These are phyloP conservation scores for Turdus rufiventris DNA, from an alignment of 2,113 vertebrate species.

Conservation along the genomic window DNA sequence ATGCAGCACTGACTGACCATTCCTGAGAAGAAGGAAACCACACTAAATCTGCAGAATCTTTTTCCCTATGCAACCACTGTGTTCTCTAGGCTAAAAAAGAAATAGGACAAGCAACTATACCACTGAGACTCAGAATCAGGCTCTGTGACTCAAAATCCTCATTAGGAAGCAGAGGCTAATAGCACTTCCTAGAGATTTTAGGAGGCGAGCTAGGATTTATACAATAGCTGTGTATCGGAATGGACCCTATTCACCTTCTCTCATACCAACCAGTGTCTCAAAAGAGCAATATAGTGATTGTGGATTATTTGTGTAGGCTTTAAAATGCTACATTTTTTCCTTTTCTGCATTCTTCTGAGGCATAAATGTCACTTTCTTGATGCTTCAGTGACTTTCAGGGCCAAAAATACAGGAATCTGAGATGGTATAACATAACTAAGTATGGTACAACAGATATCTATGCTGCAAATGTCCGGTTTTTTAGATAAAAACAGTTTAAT, in stretches of 20 bases:
- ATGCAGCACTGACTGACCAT: neutral
- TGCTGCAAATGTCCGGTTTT: neutral
- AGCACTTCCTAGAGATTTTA: neutral
- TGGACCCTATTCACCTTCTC: neutral
- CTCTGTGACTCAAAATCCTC: neutral
- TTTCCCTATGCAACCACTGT: neutral
- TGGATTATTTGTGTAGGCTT: neutral
- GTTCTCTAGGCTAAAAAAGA: neutral
- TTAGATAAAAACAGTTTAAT: neutral
- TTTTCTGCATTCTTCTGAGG: neutral
- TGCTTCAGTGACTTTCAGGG: neutral
- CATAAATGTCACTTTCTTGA: neutral
- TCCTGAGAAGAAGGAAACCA: neutral
- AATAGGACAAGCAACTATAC: neutral
- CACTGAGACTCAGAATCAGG: neutral
- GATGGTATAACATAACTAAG: neutral
- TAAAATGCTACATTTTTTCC: neutral
- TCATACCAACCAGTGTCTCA: neutral
- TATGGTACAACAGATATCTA: neutral
- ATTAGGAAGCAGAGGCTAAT: neutral
- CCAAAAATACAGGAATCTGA: neutral
- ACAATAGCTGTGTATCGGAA: neutral
- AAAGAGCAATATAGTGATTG: neutral
- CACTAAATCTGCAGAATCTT: neutral
- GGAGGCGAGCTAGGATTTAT: neutral